Percentiles rank a stretch among this genome's conserved stretches.
phyloP scores from a whole-genome alignment of 2,113 vertebrate species.

The Syrrhaptes paradoxus region DNA sequence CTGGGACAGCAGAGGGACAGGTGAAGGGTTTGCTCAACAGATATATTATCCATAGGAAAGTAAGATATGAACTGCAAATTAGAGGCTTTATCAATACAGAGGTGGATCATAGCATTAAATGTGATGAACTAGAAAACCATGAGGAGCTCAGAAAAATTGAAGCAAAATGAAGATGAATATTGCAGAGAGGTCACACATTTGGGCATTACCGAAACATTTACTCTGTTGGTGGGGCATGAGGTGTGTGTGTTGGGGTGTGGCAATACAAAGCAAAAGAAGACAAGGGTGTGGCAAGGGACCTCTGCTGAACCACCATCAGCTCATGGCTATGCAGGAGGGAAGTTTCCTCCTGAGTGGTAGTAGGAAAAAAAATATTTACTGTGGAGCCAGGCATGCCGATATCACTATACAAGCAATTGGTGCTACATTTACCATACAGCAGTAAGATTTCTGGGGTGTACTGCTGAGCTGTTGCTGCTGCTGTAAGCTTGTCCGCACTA shows the following conservation, averaged over 20 bases:
- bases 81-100: not conserved
- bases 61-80: not conserved
- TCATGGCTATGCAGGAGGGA: not conserved
- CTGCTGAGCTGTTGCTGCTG: not conserved
- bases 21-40: not conserved
- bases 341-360: not conserved
- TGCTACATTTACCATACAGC: not conserved
- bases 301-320: not conserved
- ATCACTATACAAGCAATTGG: not conserved
- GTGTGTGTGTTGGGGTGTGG: accelerated
- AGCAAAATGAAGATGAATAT: not conserved
- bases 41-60: not conserved
- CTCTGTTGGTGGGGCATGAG: not conserved
- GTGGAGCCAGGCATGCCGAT: not conserved
- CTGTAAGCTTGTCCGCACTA: not conserved
- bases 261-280: not conserved
- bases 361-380: not conserved
- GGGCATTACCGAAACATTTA: not conserved
- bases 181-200: not conserved
- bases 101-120: not conserved
- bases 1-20: not conserved
- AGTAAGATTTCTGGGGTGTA: not conserved
- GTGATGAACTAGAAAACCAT: not conserved
- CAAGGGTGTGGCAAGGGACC: not conserved
- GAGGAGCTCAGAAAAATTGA: not conserved